These are phyloP conservation scores for Alligator mississippiensis DNA, from an alignment of 2,113 vertebrate species.

Conservation along the genomic window DNA sequence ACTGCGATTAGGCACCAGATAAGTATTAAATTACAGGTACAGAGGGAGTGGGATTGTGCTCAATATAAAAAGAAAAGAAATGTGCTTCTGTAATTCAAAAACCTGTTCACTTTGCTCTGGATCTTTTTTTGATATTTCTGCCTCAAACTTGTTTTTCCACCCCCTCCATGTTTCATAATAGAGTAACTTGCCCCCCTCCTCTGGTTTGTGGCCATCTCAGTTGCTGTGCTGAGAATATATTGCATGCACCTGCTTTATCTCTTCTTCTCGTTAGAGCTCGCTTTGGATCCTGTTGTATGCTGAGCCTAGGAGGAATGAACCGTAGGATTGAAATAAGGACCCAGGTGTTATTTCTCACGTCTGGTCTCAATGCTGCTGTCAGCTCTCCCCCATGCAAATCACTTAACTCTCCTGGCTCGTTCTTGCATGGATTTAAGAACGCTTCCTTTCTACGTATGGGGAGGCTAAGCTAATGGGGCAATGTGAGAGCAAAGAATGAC, in stretches of 20 bases:
- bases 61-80: neutral
- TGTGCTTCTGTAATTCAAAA: neutral
- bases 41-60: fast-evolving
- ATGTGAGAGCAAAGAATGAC: neutral
- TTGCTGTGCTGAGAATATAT: fast-evolving
- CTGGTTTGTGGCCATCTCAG: neutral
- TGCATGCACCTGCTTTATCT: too few relatives aligned
- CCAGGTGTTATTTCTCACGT: neutral
- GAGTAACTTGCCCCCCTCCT: neutral
- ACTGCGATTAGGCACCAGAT: neutral
- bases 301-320: neutral
- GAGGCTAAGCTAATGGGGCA: neutral
- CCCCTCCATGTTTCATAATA: neutral
- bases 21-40: neutral
- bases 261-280: neutral
- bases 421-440: neutral
- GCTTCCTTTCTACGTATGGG: neutral
- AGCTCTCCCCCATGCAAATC: neutral
- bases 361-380: neutral
- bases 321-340: neutral
- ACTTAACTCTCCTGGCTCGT: neutral
- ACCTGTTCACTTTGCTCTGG: neutral
- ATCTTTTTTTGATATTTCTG: neutral
- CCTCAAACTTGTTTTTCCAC: neutral
- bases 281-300: neutral